Percentiles rank a stretch among this genome's conserved stretches.
These are phyloP conservation scores for Naso thynnoides DNA, from an alignment of 2,797 vertebrate species.

Conservation along the genomic window DNA sequence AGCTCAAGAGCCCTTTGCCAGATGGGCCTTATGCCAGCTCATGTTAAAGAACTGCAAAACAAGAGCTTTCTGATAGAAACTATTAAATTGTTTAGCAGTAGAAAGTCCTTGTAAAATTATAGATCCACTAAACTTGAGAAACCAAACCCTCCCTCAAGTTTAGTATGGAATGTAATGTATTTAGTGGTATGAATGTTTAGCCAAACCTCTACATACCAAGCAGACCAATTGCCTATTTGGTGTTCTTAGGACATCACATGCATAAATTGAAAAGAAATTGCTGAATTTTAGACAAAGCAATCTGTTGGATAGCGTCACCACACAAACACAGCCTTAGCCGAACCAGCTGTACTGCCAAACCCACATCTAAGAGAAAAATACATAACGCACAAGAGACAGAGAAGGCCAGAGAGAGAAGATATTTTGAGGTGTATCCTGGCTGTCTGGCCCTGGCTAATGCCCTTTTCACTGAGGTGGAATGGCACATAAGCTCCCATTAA, in stretches of 20 bases:
- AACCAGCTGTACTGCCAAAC: conserved; percentile 25
- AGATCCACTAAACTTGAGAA: background rate
- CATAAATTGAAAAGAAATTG: conserved; percentile 1
- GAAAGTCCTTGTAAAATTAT: background rate
- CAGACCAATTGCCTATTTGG: conserved; percentile 16
- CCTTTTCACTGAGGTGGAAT: conserved; percentile 83
- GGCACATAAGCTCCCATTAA: conserved; percentile 86
- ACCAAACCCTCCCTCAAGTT: background rate
- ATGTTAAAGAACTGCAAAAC: conserved; percentile 1
- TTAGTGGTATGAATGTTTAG: conserved; percentile 9
- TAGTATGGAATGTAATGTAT: conserved; percentile 12
- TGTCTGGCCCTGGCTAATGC: conserved; percentile 82
- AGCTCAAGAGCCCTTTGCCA: conserved; percentile 6
- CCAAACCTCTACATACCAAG: conserved; percentile 23
- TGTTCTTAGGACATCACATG: conserved; percentile 6
- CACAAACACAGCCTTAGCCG: conserved; percentile 3
- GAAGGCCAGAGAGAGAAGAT: conserved; percentile 66
- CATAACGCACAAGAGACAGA: conserved; percentile 59
- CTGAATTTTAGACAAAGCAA: conserved; percentile 22
- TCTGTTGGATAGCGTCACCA: background rate
- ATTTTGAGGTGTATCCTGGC: conserved; percentile 84
- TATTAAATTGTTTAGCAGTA: conserved; percentile 10
- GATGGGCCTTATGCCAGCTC: background rate
- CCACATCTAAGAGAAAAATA: conserved; percentile 55
- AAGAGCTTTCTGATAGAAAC: background rate